Evolutionary conservation across 2,113 vertebrate genomes (phyloP), one percentile per base, ranked within the genome.

Genomic region (Pao palembangensis): DNA sequence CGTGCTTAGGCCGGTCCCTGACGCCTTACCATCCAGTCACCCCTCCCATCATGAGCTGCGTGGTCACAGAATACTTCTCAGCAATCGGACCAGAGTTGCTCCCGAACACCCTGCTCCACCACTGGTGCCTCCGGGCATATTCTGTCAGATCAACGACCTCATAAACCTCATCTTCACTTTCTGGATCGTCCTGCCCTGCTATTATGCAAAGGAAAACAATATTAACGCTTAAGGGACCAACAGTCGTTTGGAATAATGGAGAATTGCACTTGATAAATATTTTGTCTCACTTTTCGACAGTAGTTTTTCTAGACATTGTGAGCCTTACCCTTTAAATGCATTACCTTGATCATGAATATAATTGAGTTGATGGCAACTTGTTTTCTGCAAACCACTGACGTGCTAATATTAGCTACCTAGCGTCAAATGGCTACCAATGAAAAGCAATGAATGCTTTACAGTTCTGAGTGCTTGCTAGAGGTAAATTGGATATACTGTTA

Each of bases 21-120:
- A 0, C 1, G 38, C 1, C 93, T 91, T 90, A 99, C 97, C 97
- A 99, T 88, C 97, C 97, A 56, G 94, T 93, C 59, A 98, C 90
- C 2, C 97, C 97, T 55, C 97, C 97, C 93, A 98, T 96, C 84
- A 95, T 92, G 69, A 99, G 93, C 89, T 99, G 97, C 0, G 97
- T 98, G 55, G 96, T 91, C 49, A 99, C 96, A 0, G 96, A 99
- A 28, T 98, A 98, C 73, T 98, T 98, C 84, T 98, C 96, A 69
- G 94, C 95, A 43, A 99, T 92, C 3, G 96, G 96, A 75, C 96
- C 96, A 0, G 96, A 98, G 73, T 90, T 95, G 58, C 87, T 92
- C 57, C 96, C 96, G 73, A 99, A 99, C 14, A 99, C 78, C 5
- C 93, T 88, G 70, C 93, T 94, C 96, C 95, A 98, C 97, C 96